Conservation (phyloP, 2,888 invertebrate species). For the Galeopsomyia nigrocyanea region DNA sequence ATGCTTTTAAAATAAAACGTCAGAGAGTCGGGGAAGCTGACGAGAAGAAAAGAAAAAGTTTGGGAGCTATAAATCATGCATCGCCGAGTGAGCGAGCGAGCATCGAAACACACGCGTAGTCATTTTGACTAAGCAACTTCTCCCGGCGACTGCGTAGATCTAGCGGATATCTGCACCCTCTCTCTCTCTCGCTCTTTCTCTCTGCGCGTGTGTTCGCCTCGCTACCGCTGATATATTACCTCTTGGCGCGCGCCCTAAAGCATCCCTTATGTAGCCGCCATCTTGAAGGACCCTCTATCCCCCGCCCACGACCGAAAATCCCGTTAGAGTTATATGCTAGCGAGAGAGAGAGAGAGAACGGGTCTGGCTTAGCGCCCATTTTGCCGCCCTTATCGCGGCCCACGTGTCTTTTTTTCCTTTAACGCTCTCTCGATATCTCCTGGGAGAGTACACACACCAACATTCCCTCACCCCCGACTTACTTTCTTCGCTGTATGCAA, state of each 20-base stretch:
- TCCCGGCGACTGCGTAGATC: conserved; percentile 37
- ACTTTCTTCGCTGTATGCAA: conserved; percentile 28
- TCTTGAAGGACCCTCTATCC: conserved; percentile 65
- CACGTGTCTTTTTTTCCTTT: conserved; percentile 30
- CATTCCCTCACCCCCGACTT: conserved; percentile 14
- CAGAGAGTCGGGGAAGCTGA: too few species aligned
- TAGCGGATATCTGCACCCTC: background rate
- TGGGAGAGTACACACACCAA: conserved; percentile 31
- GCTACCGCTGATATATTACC: conserved; percentile 65
- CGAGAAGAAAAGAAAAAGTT: too few species aligned
- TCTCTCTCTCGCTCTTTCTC: conserved; percentile 1
- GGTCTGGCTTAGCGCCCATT: conserved; percentile 67
- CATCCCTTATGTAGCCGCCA: conserved; percentile 67
- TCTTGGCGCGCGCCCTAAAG: conserved; percentile 64
- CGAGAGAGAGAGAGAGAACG: background rate
- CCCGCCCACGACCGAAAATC: conserved; percentile 69
- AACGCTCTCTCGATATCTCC: conserved; percentile 26
- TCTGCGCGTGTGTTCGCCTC: conserved; percentile 4
- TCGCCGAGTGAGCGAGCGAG: too few species aligned
- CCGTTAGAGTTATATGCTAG: conserved; percentile 66
- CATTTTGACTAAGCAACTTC: conserved; percentile 46
- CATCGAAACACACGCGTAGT: conserved; percentile 26
- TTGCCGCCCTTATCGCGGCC: conserved; percentile 59
- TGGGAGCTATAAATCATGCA: too few species aligned
- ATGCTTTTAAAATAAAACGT: too few species aligned